Evolutionary conservation across 2,797 vertebrate genomes (phyloP).

Genomic region (Eleutherodactylus coqui): DNA sequence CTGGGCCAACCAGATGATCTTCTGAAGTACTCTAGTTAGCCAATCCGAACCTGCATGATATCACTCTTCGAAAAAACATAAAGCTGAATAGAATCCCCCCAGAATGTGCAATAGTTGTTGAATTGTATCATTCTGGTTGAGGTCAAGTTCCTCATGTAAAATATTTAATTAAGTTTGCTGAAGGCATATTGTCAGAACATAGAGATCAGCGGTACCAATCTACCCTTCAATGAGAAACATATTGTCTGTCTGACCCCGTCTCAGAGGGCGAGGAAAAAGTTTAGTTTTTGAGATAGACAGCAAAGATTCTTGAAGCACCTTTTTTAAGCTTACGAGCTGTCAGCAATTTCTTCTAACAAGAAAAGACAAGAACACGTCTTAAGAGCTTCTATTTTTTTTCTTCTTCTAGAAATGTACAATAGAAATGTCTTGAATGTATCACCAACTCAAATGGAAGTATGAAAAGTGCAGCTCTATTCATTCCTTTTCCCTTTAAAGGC

Average conservation of each 20-base stretch:
- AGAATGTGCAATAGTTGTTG: background rate
- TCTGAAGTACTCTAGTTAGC: background rate
- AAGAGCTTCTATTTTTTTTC: slow-evolving; percentile 5
- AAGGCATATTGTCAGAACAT: background rate
- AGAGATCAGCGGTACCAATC: background rate
- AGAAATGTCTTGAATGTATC: background rate
- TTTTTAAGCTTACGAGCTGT: slow-evolving; percentile 7
- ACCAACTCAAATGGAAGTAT: background rate
- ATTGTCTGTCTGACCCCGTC: slow-evolving; percentile 25
- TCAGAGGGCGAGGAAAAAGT: slow-evolving; percentile 20
- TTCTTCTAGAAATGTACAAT: background rate
- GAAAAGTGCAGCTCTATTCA: background rate
- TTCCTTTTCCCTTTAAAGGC: background rate
- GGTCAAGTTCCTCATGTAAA: background rate
- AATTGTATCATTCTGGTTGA: background rate
- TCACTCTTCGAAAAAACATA: background rate
- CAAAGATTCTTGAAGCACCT: slow-evolving; percentile 2
- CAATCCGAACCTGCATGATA: background rate
- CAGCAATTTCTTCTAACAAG: slow-evolving; percentile 36
- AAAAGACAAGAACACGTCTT: slow-evolving; percentile 21
- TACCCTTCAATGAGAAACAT: slow-evolving; percentile 23
- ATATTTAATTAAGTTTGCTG: background rate
- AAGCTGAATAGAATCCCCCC: background rate
- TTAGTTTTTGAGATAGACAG: slow-evolving; percentile 22
- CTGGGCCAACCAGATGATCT: background rate